Evolutionary conservation across 2,888 invertebrate genomes (phyloP), one percentile per base, ranked within the genome.

Genomic region (Bembecia ichneumoniformis): DNA sequence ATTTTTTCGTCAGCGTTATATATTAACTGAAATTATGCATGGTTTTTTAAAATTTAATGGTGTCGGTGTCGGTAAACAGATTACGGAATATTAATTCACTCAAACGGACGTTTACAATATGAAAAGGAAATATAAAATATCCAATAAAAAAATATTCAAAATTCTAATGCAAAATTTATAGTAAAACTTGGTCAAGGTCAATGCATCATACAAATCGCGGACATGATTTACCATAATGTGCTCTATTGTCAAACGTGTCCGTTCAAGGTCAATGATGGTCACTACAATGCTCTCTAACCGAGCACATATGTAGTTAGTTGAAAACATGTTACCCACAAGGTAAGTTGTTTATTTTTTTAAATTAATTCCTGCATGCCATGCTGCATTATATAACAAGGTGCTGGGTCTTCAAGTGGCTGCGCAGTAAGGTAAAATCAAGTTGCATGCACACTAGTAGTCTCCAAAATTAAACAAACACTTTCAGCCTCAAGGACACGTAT

Each of bases 381-480:
- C 46, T 47, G 35, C 9, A 36, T 34, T 58, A 51, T 58, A 68
- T 77, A 79, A 80, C 66, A 64, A 60, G 82, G 83, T 82, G 77
- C 74, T 74, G 84, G 86, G 70, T 61, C 73, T 69, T 66, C 72
- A 57, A 62, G 59, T 71, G 60, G 59, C 68, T 66, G 58, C 62
- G 55, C 58, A 60, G 61, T 58, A 66, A 82, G 82, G 82, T 84
- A 10, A 46, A 51, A 48, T 52, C 48, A 49, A 56, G 47, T 57
- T 73, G 83, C 82, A 82, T 80, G 81, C 57, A 57, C 61, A 65
- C 57, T 61, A 69, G 67, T 75, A 72, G 70, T 75, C 81, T 84
- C 83, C 84, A 84, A 83, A 81, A 80, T 79, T 83, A 83, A 84
- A 81, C 73, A 70, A 64, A 65, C 78, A 81, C 80, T 51, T 46